A percentile compares a stretch with the other conserved stretches of the same genome.
phyloP scores from a whole-genome alignment of 2,113 vertebrate genomes.

The Solea senegalensis region DNA sequence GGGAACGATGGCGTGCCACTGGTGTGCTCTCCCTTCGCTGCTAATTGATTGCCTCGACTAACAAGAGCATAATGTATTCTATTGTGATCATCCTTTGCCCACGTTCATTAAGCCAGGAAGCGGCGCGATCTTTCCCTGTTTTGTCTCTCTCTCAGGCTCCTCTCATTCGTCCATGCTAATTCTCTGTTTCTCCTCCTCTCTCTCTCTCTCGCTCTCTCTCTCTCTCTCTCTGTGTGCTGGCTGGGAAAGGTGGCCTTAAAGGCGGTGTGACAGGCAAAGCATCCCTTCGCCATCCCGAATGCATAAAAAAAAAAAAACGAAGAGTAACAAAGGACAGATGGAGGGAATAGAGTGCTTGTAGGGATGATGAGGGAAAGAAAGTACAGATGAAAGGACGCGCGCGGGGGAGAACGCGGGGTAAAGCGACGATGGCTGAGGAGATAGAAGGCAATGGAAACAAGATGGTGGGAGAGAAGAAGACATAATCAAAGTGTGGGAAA shows the following conservation, averaged over 20 bases:
- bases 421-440: constrained; percentile 30
- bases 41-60: constrained; percentile 83
- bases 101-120: constrained; percentile 85
- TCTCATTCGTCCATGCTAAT: constrained; percentile 14
- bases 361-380: constrained; percentile 32
- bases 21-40: constrained; percentile 32
- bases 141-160: constrained; percentile 39
- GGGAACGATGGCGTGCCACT: constrained; percentile 58
- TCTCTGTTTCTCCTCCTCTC: constrained; percentile 33
- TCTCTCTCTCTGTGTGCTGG: constrained; percentile 28
- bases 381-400: constrained; percentile 40
- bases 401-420: constrained; percentile 5
- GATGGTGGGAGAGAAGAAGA: constrained; percentile 33
- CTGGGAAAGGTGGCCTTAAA: constrained; percentile 85
- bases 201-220: constrained; percentile 17
- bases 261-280: constrained; percentile 89
- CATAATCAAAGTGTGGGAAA: constrained; percentile 38
- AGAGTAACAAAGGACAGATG: constrained; percentile 59
- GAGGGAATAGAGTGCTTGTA: constrained; percentile 44
- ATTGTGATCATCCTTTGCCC: constrained; percentile 85
- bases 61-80: constrained; percentile 85
- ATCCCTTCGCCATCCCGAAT: constrained; percentile 84
- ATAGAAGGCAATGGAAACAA: constrained; percentile 28
- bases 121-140: constrained; percentile 52
- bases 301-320: constrained; percentile 60